Base-by-base conservation (phyloP, 2,113 vertebrate genomes). In the Cyphomyrus discorhynchus region DNA sequence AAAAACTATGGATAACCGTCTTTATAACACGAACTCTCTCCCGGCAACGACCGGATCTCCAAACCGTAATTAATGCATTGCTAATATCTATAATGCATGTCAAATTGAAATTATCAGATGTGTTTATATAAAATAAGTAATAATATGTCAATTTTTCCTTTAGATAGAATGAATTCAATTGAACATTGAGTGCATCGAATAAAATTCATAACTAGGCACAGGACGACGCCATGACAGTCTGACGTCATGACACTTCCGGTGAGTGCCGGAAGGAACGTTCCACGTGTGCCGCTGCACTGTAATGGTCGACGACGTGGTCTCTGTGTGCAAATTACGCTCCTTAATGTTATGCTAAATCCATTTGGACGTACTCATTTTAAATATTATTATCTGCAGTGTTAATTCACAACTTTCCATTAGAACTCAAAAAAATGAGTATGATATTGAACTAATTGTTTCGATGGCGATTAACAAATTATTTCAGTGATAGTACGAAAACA, bases 211-310 rank as follows among this genome's bases (percentile, higher is more conserved):
- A 86, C 10, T 50, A 86, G 47, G 10, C 2, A 19, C 85, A 52
- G 85, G 85, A 52, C 46, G 85, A 27, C 24, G 85, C 85, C 85
- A 86, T 86, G 85, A 86, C 85, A 86, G n/a, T 17, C 2, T 53
- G 6, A 86, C 82, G 85, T 86, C n/a, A 31, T 9, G 62, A 31
- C 3, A 70, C 62, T 86, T 47, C 82, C 42, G 82, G 8, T 47
- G 45, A 17, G 2, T 84, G 19, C 15, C 82, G 82, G 21, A 21
- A 45, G 0, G 11, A 45, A 46, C 3, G 15, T 10, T 46, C 74
- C 74, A 80, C 74, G 74, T 42, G 74, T 80, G 2, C 13, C 3
- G 74, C 74, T 80, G 74, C 13, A 19, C 15, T 39, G 35, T 39
- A 17, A 42, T 80, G 15, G 74, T 80, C 5, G 13, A 80, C 5